These are phyloP conservation scores for Lemur catta DNA, from an alignment of 2,797 vertebrate genomes.

Conservation along the genomic window DNA sequence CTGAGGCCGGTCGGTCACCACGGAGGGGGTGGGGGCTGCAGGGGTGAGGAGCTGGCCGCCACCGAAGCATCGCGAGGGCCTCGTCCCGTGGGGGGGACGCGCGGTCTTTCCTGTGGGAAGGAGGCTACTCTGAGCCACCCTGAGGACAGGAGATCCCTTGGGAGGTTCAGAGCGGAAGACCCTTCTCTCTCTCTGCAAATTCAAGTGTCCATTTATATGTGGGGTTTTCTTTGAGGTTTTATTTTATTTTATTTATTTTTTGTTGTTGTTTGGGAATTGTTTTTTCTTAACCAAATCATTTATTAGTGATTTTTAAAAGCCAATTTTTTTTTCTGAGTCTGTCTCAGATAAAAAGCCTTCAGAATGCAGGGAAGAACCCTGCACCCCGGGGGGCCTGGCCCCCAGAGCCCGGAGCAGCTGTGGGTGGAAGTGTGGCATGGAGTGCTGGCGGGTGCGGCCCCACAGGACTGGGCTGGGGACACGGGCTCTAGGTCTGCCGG, in stretches of 20 bases:
- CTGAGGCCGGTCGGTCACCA: not conserved
- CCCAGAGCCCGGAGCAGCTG: not conserved
- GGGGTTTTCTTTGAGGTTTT: not conserved
- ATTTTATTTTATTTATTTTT: no score
- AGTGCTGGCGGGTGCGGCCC: not conserved
- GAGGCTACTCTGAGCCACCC: not conserved
- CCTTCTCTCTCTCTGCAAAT: not conserved
- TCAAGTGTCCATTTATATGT: not conserved
- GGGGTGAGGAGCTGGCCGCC: not conserved
- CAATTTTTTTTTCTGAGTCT: no score
- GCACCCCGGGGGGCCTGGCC: rapidly evolving
- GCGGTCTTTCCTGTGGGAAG: not conserved
- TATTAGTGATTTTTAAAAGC: not conserved
- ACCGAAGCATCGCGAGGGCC: not conserved
- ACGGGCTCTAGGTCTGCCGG: not conserved
- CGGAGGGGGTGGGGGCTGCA: not conserved
- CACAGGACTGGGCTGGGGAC: rapidly evolving
- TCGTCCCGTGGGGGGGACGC: not conserved
- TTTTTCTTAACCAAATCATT: not conserved
- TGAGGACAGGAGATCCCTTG: not conserved
- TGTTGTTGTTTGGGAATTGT: no score
- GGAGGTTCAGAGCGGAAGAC: not conserved
- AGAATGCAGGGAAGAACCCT: no score
- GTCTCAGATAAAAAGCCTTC: not conserved
- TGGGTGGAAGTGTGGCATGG: not conserved